A percentile compares a stretch with the other conserved stretches of the same genome.
These are phyloP conservation scores for Hippoglossus hippoglossus DNA, from an alignment of 2,797 vertebrate genomes.

Conservation along the genomic window DNA sequence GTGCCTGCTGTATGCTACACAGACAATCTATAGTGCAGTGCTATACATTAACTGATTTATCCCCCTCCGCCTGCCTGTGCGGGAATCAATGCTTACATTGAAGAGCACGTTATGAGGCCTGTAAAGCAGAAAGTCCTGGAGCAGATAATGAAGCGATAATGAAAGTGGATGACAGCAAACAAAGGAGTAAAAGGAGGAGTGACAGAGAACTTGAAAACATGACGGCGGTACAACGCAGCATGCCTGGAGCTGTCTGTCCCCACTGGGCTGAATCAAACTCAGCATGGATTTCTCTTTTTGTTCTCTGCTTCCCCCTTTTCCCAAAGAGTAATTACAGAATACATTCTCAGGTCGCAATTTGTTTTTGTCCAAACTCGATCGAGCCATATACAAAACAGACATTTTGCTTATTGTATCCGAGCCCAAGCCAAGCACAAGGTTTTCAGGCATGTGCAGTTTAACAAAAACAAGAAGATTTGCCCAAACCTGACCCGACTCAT, in stretches of 20 bases:
- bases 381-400: too few relatives aligned
- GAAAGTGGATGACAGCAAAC: slow-evolving; percentile 50
- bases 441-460: too few relatives aligned
- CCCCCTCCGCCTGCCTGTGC: slow-evolving; percentile 31
- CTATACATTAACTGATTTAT: slow-evolving; percentile 63
- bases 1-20: slow-evolving; percentile 30
- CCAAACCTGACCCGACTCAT: too few relatives aligned
- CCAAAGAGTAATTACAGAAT: not conserved
- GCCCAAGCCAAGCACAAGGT: too few relatives aligned
- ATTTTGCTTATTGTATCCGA: too few relatives aligned
- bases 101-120: slow-evolving; percentile 48
- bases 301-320: not conserved
- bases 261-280: slow-evolving; percentile 6
- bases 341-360: not conserved
- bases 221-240: not conserved
- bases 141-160: slow-evolving; percentile 63
- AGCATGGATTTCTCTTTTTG: slow-evolving; percentile 14
- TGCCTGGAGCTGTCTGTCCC: slow-evolving; percentile 17
- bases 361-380: too few relatives aligned
- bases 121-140: not conserved
- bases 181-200: slow-evolving; percentile 27
- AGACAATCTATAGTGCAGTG: slow-evolving; percentile 31
- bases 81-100: not conserved
- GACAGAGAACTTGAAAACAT: slow-evolving; percentile 41
- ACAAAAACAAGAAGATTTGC: too few relatives aligned